These are phyloP conservation scores for Trichopria drosophilae DNA, from an alignment of 2,888 invertebrate genomes.

Conservation along the genomic window DNA sequence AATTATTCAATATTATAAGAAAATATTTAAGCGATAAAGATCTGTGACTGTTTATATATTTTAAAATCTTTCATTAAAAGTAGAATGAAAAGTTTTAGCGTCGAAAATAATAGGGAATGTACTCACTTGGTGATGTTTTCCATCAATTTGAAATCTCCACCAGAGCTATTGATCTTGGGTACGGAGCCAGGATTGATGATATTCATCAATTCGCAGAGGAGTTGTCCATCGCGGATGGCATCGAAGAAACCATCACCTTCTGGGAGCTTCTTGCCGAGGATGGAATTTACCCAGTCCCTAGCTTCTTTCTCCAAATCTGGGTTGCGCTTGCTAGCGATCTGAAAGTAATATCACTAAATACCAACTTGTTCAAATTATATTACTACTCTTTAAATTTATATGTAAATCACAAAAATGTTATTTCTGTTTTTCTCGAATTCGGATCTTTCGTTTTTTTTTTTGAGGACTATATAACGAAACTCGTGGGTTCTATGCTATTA, in stretches of 20 bases:
- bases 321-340: conserved; percentile 85
- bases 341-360: conserved; percentile 29
- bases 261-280: conserved; percentile 88
- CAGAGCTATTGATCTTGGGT: conserved; percentile 87
- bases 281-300: conserved; percentile 87
- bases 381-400: too few species aligned
- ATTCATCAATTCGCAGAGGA: conserved; percentile 94
- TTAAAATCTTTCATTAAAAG: too few species aligned
- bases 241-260: conserved; percentile 82
- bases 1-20: background rate
- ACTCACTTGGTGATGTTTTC: conserved; percentile 95
- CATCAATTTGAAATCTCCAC: conserved; percentile 99
- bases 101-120: too few species aligned
- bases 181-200: conserved; percentile 86
- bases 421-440: too few species aligned
- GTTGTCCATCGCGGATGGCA: conserved; percentile 86
- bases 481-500: too few species aligned
- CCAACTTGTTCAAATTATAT: too few species aligned
- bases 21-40: too few species aligned
- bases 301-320: conserved; percentile 83
- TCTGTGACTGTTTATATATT: too few species aligned
- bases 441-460: too few species aligned
- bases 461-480: too few species aligned
- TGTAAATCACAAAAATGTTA: too few species aligned
- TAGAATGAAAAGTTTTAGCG: too few species aligned